A percentile compares a stretch with the other conserved stretches of the same genome.
phyloP scores from a whole-genome alignment of 2,113 vertebrate genomes.

The Recurvirostra avosetta region DNA sequence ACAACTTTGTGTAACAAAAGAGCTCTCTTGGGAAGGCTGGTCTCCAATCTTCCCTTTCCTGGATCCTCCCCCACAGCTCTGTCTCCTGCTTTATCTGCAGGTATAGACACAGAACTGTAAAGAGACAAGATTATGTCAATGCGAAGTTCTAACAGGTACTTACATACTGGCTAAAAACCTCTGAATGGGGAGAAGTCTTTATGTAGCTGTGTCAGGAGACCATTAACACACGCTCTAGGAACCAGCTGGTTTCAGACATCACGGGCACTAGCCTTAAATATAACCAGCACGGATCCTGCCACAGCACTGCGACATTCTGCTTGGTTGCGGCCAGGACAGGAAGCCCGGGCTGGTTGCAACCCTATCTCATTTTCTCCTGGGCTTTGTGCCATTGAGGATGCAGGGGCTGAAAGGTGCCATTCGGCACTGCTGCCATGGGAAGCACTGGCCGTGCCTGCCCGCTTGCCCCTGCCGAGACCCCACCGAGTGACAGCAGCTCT shows the following conservation, averaged over 20 bases:
- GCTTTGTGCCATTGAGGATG: accelerated
- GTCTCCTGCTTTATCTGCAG: neutral
- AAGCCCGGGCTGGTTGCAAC: accelerated
- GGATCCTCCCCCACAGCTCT: neutral
- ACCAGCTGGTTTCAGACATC: accelerated
- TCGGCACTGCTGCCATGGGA: neutral
- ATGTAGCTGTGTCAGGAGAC: neutral
- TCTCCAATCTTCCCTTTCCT: neutral
- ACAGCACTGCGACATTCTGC: neutral
- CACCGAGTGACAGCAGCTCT: accelerated
- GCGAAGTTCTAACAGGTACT: neutral
- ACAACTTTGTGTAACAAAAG: neutral
- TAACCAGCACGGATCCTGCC: accelerated
- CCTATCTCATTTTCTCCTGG: accelerated
- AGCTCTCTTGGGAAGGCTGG: neutral
- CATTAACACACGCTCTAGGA: accelerated
- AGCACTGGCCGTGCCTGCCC: neutral
- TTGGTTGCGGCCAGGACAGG: accelerated
- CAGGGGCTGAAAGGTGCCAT: accelerated
- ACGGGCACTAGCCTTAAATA: accelerated
- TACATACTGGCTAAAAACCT: neutral
- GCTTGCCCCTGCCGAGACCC: no score
- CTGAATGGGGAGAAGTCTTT: neutral
- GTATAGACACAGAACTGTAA: neutral
- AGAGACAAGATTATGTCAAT: no score